A percentile compares a stretch with the other conserved stretches of the same genome.
Conservation (phyloP, 2,113 vertebrate genomes). For the Hyla sarda region DNA sequence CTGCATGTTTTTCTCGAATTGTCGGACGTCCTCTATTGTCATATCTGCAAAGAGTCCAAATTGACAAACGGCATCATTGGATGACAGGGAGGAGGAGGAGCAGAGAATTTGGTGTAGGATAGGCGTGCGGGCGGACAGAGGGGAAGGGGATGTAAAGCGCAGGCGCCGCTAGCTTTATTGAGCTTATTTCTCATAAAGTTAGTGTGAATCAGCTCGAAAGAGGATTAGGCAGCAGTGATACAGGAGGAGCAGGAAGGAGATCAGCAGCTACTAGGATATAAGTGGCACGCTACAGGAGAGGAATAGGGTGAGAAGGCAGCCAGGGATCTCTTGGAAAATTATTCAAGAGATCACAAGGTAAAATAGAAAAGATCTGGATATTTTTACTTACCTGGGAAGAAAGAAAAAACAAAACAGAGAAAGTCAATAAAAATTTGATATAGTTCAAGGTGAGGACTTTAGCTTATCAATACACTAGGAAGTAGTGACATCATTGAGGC, state of each 20-base stretch:
- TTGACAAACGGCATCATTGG: conserved; percentile 71
- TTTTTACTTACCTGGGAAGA: conserved; percentile 28
- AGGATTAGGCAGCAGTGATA: conserved; percentile 64
- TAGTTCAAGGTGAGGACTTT: too few relatives aligned
- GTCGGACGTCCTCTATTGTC: conserved; percentile 96
- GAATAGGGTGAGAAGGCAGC: conserved; percentile 62
- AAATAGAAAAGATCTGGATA: conserved; percentile 58
- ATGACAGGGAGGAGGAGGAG: conserved; percentile 50
- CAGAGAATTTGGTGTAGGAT: conserved; percentile 57
- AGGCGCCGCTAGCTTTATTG: conserved; percentile 76
- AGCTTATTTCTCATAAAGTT: conserved; percentile 72
- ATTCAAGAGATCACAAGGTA: conserved; percentile 75
- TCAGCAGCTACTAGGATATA: conserved; percentile 64
- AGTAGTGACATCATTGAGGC: too few relatives aligned
- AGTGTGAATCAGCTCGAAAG: conserved; percentile 71
- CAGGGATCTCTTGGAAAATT: conserved; percentile 74
- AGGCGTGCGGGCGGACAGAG: background rate
- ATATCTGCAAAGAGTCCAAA: conserved; percentile 97
- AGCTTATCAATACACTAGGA: too few relatives aligned
- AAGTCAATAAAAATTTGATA: too few relatives aligned
- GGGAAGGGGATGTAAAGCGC: conserved; percentile 64
- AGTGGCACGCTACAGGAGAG: conserved; percentile 60
- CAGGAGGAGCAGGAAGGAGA: conserved; percentile 68
- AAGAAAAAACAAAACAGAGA: background rate
- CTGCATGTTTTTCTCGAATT: conserved; percentile 98